Conservation (phyloP, 2,797 vertebrate genomes). For the Acanthopagrus latus region DNA sequence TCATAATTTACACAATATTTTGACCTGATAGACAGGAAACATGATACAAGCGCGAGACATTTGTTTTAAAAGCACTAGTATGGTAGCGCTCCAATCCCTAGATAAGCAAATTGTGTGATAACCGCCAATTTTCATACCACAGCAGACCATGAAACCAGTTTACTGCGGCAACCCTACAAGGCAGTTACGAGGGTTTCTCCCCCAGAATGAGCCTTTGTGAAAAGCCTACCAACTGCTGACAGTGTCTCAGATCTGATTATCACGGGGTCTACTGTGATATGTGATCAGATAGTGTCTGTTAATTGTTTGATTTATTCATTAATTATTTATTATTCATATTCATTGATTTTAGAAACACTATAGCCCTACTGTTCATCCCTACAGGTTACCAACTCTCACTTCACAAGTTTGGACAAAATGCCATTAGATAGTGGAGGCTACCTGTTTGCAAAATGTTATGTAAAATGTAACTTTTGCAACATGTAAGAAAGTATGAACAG, state of each 20-base stretch:
- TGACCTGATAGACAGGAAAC: too few relatives aligned
- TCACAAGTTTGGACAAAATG: neutral
- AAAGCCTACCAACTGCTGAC: neutral
- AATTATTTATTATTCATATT: too few relatives aligned
- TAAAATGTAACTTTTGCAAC: too few relatives aligned
- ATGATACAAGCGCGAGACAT: too few relatives aligned
- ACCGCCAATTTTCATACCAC: too few relatives aligned
- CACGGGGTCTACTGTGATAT: neutral
- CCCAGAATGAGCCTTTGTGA: neutral
- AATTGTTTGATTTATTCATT: too few relatives aligned
- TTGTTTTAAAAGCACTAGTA: too few relatives aligned
- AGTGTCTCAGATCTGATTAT: neutral
- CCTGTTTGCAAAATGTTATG: neutral
- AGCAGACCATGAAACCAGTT: too few relatives aligned
- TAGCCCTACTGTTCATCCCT: neutral
- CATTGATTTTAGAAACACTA: neutral
- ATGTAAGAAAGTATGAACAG: neutral
- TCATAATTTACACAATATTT: too few relatives aligned
- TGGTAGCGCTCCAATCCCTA: too few relatives aligned
- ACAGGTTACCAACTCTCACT: neutral
- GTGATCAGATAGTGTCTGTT: too few relatives aligned
- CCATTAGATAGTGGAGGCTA: neutral
- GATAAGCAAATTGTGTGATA: too few relatives aligned
- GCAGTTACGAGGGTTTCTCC: neutral
- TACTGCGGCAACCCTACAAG: neutral